Evolutionary conservation across 2,888 invertebrate species (phyloP).

Genomic region (Pomacea canaliculata): DNA sequence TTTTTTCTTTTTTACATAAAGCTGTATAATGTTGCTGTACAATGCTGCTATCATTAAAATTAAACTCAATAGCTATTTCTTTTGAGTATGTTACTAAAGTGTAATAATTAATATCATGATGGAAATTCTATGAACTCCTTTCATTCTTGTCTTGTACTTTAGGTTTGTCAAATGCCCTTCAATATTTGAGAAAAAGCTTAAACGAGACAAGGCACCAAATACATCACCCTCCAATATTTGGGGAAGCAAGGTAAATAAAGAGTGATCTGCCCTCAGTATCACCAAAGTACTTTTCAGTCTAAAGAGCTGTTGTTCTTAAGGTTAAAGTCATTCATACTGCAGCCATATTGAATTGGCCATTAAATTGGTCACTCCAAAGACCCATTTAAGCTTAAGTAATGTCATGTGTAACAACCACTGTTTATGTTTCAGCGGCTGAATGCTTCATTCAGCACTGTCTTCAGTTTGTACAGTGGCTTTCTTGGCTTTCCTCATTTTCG

Average conservation of each 20-base stretch:
- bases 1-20: no score
- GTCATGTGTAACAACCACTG: no score
- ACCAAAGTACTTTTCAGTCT: neutral
- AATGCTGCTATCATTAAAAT: no score
- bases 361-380: neutral
- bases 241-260: constrained; percentile 83
- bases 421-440: constrained; percentile 46
- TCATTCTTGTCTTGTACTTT: neutral
- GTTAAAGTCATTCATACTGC: no score
- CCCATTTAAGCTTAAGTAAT: neutral
- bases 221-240: constrained; percentile 93
- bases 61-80: no score
- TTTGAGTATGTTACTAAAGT: no score
- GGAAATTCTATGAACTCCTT: no score
- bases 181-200: constrained; percentile 35
- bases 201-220: constrained; percentile 90
- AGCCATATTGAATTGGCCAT: no score
- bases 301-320: neutral
- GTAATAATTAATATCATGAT: no score
- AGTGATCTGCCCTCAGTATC: neutral
- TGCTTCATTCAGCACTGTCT: constrained; percentile 75
- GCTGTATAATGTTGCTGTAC: no score
- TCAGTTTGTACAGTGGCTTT: constrained; percentile 90
- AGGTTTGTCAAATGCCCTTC: constrained; percentile 41
- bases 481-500: constrained; percentile 95